These are phyloP conservation scores for Chloroclysta siterata DNA, from an alignment of 2,888 invertebrate species.

Conservation along the genomic window DNA sequence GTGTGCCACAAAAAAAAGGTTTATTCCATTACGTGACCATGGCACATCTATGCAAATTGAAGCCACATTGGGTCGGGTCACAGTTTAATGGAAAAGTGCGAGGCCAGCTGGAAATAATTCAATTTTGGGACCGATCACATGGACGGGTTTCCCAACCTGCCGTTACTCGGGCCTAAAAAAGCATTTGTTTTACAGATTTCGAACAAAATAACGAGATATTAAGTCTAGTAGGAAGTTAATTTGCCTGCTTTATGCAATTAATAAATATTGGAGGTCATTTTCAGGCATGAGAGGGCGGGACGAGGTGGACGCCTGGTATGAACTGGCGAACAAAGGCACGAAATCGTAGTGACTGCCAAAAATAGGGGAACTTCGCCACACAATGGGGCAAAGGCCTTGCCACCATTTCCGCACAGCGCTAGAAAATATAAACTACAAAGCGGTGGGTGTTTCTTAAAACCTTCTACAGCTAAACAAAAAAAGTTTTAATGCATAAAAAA, in stretches of 20 bases:
- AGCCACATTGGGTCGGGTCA: conserved; percentile 21
- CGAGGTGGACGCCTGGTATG: too few relatives aligned
- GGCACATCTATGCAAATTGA: conserved; percentile 56
- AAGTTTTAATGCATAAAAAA: too few relatives aligned
- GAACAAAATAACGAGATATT: neutral
- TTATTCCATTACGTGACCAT: conserved; percentile 2
- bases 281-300: too few relatives aligned
- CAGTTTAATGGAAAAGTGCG: conserved; percentile 9
- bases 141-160: conserved; percentile 54
- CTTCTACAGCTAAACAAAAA: too few relatives aligned
- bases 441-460: too few relatives aligned
- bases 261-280: too few relatives aligned
- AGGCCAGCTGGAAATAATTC: conserved; percentile 62
- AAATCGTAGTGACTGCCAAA: too few relatives aligned
- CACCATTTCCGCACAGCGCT: too few relatives aligned
- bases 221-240: neutral
- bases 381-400: too few relatives aligned
- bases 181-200: conserved; percentile 19
- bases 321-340: too few relatives aligned
- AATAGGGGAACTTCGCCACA: too few relatives aligned
- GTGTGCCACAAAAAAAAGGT: conserved; percentile 8
- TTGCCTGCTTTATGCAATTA: neutral
- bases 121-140: conserved; percentile 67
- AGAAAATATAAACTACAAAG: too few relatives aligned
- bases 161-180: conserved; percentile 59